phyloP scores from a whole-genome alignment of 2,113 vertebrate species.

The Entelurus aequoreus region DNA sequence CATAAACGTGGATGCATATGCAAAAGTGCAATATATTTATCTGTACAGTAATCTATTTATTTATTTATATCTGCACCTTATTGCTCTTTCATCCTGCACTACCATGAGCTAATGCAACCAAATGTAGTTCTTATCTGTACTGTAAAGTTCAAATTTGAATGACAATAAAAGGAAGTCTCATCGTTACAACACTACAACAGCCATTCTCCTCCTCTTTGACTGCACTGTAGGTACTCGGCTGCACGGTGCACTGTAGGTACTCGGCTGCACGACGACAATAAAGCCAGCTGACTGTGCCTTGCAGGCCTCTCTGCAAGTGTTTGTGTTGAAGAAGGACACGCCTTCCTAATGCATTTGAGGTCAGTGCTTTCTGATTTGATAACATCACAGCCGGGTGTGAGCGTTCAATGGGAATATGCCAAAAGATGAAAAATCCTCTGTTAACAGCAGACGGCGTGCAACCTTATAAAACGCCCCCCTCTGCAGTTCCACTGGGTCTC shows the following conservation, averaged over 20 bases:
- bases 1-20: too few species aligned
- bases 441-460: constrained; percentile 8
- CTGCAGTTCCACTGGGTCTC: constrained; percentile 53
- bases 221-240: constrained; percentile 24
- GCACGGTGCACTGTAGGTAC: constrained; percentile 30
- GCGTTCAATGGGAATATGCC: constrained; percentile 29
- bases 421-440: constrained; percentile 28
- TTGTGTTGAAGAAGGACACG: constrained; percentile 44
- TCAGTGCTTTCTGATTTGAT: constrained; percentile 41
- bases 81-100: too few species aligned
- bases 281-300: constrained; percentile 38
- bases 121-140: too few species aligned
- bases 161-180: too few species aligned
- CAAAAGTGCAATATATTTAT: too few species aligned
- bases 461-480: constrained; percentile 27
- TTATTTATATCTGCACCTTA: too few species aligned
- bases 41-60: too few species aligned
- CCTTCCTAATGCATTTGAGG: constrained; percentile 49
- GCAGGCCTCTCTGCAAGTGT: constrained; percentile 46
- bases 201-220: constrained; percentile 45
- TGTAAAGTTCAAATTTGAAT: too few species aligned
- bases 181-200: neutral
- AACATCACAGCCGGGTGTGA: constrained; percentile 33
- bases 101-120: too few species aligned
- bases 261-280: constrained; percentile 57